Percentiles rank a stretch among this genome's conserved stretches.
Conservation (phyloP, 2,888 invertebrate species). For the Helicoverpa assulta region DNA sequence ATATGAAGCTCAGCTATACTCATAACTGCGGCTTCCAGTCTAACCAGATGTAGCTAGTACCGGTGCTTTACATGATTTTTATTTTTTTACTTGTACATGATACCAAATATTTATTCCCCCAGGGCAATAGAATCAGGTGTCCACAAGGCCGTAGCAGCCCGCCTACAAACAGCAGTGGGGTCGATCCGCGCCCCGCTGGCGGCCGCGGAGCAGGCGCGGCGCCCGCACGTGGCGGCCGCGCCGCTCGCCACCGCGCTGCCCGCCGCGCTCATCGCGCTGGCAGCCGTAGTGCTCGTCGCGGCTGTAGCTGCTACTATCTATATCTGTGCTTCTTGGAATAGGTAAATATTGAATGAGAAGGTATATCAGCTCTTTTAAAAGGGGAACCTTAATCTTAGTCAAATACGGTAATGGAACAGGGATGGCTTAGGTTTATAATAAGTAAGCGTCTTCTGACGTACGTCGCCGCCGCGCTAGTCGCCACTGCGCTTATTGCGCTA, state of each 20-base stretch:
- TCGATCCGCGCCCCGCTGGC: conserved; percentile 89
- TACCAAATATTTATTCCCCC: conserved; percentile 1
- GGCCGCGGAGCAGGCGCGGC: conserved; percentile 65
- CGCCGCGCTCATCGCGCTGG: conserved; percentile 96
- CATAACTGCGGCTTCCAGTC: too few species aligned
- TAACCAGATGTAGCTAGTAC: too few species aligned
- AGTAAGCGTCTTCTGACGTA: too few species aligned
- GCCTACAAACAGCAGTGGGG: conserved; percentile 89
- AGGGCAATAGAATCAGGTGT: conserved; percentile 78
- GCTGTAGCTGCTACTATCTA: conserved; percentile 97
- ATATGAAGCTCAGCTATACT: too few species aligned
- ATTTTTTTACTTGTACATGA: too few species aligned
- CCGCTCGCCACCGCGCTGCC: conserved; percentile 93
- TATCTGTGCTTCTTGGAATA: conserved; percentile 98
- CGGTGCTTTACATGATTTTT: too few species aligned
- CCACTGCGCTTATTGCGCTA: too few species aligned
- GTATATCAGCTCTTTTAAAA: too few species aligned
- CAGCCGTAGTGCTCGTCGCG: conserved; percentile 96
- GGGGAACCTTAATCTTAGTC: too few species aligned
- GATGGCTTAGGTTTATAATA: too few species aligned
- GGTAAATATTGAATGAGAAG: conserved; percentile 86
- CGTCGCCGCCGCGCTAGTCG: too few species aligned
- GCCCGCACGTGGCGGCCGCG: conserved; percentile 77
- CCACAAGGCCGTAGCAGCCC: conserved; percentile 70
- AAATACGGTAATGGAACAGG: too few species aligned